phyloP scores from a whole-genome alignment of 2,888 invertebrate genomes.

The Aricia artaxerxes region DNA sequence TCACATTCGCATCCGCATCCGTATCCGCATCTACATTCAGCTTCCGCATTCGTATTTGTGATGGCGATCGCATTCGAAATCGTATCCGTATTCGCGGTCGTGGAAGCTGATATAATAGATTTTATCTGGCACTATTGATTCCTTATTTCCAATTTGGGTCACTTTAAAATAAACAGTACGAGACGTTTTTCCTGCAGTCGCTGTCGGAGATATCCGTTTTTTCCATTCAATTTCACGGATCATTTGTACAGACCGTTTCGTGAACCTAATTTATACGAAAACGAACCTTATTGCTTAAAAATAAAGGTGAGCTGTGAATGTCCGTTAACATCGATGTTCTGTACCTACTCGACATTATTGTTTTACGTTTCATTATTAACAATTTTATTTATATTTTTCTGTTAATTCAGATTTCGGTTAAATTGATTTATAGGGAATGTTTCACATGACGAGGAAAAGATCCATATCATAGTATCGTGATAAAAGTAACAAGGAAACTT shows the following conservation, averaged over 20 bases:
- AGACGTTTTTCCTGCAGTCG: neutral
- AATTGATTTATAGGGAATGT: too few species aligned
- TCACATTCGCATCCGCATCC: neutral
- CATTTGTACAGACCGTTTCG: slow-evolving; percentile 47
- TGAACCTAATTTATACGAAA: neutral
- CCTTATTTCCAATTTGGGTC: slow-evolving; percentile 10
- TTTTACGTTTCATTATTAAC: neutral
- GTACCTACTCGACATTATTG: neutral
- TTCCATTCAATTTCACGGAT: slow-evolving; percentile 55
- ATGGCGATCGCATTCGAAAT: neutral
- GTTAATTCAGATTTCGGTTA: neutral
- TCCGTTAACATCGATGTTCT: slow-evolving; percentile 39
- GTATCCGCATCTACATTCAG: neutral
- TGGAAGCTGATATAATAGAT: neutral
- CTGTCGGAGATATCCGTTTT: slow-evolving; percentile 34
- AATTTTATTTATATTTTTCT: neutral
- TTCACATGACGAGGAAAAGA: too few species aligned
- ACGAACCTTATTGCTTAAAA: neutral
- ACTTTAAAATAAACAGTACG: slow-evolving; percentile 25
- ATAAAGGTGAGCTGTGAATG: slow-evolving; percentile 36
- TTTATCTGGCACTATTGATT: neutral
- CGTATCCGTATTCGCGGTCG: too few species aligned
- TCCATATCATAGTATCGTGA: too few species aligned
- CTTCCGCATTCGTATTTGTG: neutral
- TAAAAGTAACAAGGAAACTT: too few species aligned